These are phyloP conservation scores for Onthophagus taurus DNA, from an alignment of 1,140 invertebrate species.

Conservation along the genomic window DNA sequence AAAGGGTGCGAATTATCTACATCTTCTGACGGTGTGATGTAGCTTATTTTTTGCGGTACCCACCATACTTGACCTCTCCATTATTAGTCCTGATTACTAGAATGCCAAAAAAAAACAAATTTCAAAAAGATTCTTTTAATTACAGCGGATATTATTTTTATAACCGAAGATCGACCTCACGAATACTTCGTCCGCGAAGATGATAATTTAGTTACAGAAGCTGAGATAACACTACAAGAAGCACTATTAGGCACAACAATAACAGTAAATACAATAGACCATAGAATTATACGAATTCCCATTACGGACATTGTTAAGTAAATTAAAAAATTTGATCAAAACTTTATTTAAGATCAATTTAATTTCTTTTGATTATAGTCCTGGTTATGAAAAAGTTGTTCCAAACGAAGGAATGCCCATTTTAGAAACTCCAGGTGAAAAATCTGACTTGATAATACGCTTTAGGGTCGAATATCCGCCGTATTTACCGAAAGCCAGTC, in stretches of 20 bases:
- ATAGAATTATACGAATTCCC: constrained; percentile 52
- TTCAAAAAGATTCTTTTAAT: constrained; percentile 11
- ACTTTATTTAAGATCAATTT: not conserved
- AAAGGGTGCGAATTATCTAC: too few species aligned
- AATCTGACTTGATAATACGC: constrained; percentile 44
- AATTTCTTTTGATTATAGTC: constrained; percentile 32
- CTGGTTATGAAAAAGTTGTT: constrained; percentile 45
- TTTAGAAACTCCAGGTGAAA: constrained; percentile 38
- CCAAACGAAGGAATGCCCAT: constrained; percentile 47
- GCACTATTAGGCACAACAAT: constrained; percentile 56
- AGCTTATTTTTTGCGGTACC: too few species aligned
- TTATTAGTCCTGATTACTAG: too few species aligned
- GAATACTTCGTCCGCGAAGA: constrained; percentile 63
- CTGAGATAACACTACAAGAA: constrained; percentile 50
- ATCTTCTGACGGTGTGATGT: too few species aligned
- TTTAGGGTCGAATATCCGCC: constrained; percentile 48
- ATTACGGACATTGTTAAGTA: constrained; percentile 59
- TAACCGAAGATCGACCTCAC: constrained; percentile 73
- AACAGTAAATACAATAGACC: constrained; percentile 55
- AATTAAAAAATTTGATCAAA: constrained; percentile 15
- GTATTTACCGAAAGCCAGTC: constrained; percentile 41
- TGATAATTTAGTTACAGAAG: constrained; percentile 55
- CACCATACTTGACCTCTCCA: too few species aligned
- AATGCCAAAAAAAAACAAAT: too few species aligned
- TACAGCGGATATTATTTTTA: constrained; percentile 73